phyloP scores from a whole-genome alignment of 2,888 invertebrate genomes.

The Zootermopsis nevadensis region DNA sequence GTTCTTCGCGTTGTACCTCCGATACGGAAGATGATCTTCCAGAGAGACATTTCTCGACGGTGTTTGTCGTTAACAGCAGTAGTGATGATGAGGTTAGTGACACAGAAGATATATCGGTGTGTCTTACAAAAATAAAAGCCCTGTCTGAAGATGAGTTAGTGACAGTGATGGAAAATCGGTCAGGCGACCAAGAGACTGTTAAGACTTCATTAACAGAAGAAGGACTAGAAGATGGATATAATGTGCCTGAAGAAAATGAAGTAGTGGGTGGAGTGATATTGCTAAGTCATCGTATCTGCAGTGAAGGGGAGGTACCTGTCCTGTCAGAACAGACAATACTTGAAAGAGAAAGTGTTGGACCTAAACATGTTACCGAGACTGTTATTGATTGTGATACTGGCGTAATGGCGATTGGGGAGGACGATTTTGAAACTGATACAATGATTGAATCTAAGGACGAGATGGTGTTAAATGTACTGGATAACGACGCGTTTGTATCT shows the following conservation, averaged over 20 bases:
- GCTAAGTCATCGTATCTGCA: not conserved
- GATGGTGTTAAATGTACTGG: no score
- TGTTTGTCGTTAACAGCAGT: conserved; percentile 64
- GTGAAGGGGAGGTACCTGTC: not conserved
- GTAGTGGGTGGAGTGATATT: not conserved
- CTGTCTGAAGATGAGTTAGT: not conserved
- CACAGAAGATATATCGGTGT: conserved; percentile 39
- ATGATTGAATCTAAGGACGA: no score
- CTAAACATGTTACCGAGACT: not conserved
- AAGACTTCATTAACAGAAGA: not conserved
- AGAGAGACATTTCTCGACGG: conserved; percentile 69
- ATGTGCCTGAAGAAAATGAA: not conserved
- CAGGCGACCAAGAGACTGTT: no score
- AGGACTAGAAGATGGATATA: not conserved
- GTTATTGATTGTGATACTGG: not conserved
- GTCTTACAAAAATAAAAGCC: not conserved
- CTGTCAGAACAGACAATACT: not conserved
- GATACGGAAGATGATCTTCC: conserved; percentile 63
- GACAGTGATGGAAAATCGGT: not conserved
- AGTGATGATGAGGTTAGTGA: conserved; percentile 29
- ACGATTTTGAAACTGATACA: not conserved
- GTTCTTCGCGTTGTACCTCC: conserved; percentile 23
- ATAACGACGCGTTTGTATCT: no score
- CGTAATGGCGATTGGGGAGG: not conserved
- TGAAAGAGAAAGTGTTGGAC: conserved; percentile 17